Base-by-base conservation (phyloP, 30 jellyfish, hydroid and myxozoan species). In the Aurelia sp. region DNA sequence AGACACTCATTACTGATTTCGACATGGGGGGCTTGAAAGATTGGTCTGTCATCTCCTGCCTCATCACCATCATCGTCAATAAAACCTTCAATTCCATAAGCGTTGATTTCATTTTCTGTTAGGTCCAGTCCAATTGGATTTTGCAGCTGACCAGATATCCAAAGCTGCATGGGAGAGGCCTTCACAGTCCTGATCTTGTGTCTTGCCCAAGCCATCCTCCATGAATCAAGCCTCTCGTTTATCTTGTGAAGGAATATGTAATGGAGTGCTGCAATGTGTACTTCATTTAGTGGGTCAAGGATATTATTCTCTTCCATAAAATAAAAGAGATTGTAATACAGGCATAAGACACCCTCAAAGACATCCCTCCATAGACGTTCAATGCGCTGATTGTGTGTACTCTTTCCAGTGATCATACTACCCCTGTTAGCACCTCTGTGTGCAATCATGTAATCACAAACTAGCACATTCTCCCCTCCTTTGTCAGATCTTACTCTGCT, bases 321-420 rank as follows among this genome's bases (percentile, higher is more conserved):
- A 66, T 87, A 78, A 55, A 87, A 87, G 52, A 76, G 55, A 24
- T 80, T 55, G 70, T 87, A 87, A 77, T 73, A 87, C 21, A 21
- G 57, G 21, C 87, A 24, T 52, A 65, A 70, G 16, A 87, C 96
- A 52, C 96, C 88, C 15, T 33, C 61, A 71, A 44, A 87, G 58
- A 87, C 87, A 67, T 87, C 91, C 18, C 89, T 30, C 93, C 93
- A 84, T 24, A 84, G 55, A 20, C 92, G 51, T 78, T 87, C 96
- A 44, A 87, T 87, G 21, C 44, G 44, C 4, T 35, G 44, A 35
- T 35, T 35, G 44, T 35, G 44, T 35, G 44, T 35, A 35, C 44
- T 93, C 6, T 9, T 86, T 89, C 74, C 67, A 76, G 73, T 87
- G 96, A 8, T 78, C 78, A 78, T 92, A 35, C 44, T 35, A 35